Evolutionary conservation across 2,888 invertebrate genomes (phyloP), one percentile per base, ranked within the genome.

Genomic region (Aspidiotus rigidus): DNA sequence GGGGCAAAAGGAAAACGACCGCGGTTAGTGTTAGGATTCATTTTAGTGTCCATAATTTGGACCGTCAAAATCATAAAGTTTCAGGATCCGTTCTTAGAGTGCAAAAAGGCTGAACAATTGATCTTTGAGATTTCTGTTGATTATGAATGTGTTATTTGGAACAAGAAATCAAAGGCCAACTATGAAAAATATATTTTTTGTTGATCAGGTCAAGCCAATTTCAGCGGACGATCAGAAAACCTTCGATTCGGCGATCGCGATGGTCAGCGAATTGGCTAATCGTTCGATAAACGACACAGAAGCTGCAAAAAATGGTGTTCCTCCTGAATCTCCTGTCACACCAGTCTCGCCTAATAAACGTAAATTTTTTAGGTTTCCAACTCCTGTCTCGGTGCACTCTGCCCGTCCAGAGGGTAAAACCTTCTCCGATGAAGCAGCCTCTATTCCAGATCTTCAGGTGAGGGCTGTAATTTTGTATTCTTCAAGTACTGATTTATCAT

Each of bases 161-260:
- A 28, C 28, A 5, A 1, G 28, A 5, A 28, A 5, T 28, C 5
- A 5, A 28, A 5, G 5, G 1, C 5, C 28, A 28, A 28, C 1
- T 28, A 8, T 62, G 61, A 10, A 61, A 39, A 11, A 17, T 55
- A 54, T 10, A n/a, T 73, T 74, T 41, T 44, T n/a, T 17, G 28
- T 28, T 28, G 28, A 28, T 8, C 42, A 81, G 81, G 89, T 95
- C 76, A 96, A 95, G 78, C 92, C 89, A 5, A 94, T 97, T 80
- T 95, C 95, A 11, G 90, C 93, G 0, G 88, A 93, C 71, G 96
- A 96, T 76, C 88, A 93, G 77, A 90, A 87, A 78, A 91, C 92
- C 9, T 81, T 97, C 71, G 92, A 96, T 75, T 90, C 90, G 17
- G 96, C 95, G 0, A 93, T 95, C 72, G 93, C 93, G 66, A 84